A percentile compares a stretch with the other conserved stretches of the same genome.
These are phyloP conservation scores for Malurus elegans DNA, from an alignment of 2,113 vertebrate species.

Conservation along the genomic window DNA sequence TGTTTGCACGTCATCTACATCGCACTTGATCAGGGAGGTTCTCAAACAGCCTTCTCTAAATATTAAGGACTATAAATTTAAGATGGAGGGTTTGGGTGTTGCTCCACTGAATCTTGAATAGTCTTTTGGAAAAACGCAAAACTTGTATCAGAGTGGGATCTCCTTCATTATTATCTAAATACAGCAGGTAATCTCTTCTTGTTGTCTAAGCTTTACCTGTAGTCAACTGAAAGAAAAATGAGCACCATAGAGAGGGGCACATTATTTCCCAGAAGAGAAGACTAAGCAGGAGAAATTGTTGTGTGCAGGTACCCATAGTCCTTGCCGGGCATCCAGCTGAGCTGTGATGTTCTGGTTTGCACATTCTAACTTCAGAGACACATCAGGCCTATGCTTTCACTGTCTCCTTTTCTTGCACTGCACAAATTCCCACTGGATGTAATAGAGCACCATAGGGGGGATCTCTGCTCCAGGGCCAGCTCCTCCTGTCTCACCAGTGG, in stretches of 20 bases:
- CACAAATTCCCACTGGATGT: not conserved
- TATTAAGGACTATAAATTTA: not conserved
- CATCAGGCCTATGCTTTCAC: not conserved
- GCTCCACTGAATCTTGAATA: not conserved
- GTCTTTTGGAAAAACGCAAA: not conserved
- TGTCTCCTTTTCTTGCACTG: not conserved
- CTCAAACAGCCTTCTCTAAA: not conserved
- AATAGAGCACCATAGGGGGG: not conserved
- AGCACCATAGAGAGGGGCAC: not conserved
- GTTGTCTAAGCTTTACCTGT: not conserved
- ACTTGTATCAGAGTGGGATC: not conserved
- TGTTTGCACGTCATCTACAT: not conserved
- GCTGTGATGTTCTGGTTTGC: fast-evolving
- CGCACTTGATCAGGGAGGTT: not conserved
- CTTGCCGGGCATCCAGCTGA: not conserved
- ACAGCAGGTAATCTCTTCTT: not conserved
- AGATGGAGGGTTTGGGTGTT: not conserved
- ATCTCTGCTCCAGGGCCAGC: not conserved
- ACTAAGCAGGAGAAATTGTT: not conserved
- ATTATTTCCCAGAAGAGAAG: not conserved
- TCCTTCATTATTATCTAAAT: not conserved
- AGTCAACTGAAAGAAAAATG: not conserved
- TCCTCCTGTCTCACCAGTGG: not conserved
- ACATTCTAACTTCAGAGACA: not conserved
- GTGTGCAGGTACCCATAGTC: not conserved